Evolutionary conservation across 2,888 invertebrate species (phyloP).

Genomic region (Masnerella sp.): DNA sequence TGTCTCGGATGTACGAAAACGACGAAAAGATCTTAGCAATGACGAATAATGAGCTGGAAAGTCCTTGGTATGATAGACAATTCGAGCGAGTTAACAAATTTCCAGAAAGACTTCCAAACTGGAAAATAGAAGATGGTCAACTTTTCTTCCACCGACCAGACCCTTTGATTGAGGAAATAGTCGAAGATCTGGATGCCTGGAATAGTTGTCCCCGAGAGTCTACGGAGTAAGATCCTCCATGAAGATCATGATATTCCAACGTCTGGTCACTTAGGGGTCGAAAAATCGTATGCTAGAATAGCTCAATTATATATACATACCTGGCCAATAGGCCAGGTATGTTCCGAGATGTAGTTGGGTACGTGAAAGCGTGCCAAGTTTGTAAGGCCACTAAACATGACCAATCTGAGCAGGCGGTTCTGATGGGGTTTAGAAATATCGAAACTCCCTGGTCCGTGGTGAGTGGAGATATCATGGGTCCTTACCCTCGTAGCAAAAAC

Average conservation of each 20-base stretch:
- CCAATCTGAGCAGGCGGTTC: slow-evolving; percentile 22
- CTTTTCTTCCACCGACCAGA: background rate
- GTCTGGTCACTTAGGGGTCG: slow-evolving; percentile 2
- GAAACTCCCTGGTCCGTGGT: slow-evolving; percentile 1
- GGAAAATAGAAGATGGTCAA: background rate
- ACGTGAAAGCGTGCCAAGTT: background rate
- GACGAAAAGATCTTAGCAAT: background rate
- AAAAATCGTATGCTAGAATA: slow-evolving; percentile 10
- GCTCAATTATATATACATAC: slow-evolving; percentile 4
- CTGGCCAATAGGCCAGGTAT: slow-evolving; percentile 5
- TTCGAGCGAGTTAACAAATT: background rate
- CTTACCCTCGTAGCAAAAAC: slow-evolving; percentile 3
- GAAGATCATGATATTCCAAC: background rate
- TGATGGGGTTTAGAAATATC: slow-evolving; percentile 42
- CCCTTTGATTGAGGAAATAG: background rate
- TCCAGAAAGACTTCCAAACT: background rate
- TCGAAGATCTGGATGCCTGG: background rate
- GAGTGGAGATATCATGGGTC: background rate
- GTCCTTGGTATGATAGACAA: background rate
- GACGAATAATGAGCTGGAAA: background rate
- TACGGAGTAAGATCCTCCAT: no score
- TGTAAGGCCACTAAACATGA: background rate
- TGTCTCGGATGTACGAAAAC: background rate
- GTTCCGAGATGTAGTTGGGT: slow-evolving; percentile 17
- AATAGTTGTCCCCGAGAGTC: slow-evolving; percentile 10